Conservation (phyloP, 2,888 invertebrate genomes). For the Eledona agricola region DNA sequence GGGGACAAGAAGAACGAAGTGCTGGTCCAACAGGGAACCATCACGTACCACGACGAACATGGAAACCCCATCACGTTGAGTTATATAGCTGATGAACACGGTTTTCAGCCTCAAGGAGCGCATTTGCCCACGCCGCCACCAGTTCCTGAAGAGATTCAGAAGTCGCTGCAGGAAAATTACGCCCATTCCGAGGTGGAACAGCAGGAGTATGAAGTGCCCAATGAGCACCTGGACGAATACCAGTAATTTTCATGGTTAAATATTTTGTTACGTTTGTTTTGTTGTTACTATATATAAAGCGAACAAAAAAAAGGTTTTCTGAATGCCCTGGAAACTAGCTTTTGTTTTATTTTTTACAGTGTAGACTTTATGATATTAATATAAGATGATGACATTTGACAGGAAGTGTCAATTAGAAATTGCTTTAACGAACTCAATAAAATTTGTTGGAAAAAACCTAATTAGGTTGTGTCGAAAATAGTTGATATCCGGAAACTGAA, state of each 20-base stretch:
- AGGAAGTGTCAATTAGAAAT: too few species aligned
- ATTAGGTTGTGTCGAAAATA: too few species aligned
- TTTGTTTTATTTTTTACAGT: too few species aligned
- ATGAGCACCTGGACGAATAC: slow-evolving; percentile 6
- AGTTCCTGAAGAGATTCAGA: slow-evolving; percentile 76
- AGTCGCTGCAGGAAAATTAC: slow-evolving; percentile 66
- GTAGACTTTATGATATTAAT: too few species aligned
- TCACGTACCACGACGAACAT: slow-evolving; percentile 77
- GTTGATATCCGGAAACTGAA: too few species aligned
- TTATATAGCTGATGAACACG: slow-evolving; percentile 79
- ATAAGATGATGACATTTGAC: too few species aligned
- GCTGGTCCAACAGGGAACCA: slow-evolving; percentile 75
- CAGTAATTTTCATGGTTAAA: slow-evolving; percentile 18
- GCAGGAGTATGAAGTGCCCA: slow-evolving; percentile 9
- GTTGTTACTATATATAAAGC: too few species aligned
- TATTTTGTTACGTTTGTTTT: slow-evolving; percentile 10
- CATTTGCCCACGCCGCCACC: slow-evolving; percentile 86
- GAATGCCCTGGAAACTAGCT: too few species aligned
- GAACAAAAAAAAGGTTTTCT: slow-evolving; percentile 3
- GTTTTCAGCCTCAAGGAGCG: slow-evolving; percentile 69
- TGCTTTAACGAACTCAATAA: too few species aligned
- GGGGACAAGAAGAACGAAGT: slow-evolving; percentile 72
- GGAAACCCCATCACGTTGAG: slow-evolving; percentile 71
- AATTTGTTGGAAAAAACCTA: too few species aligned
- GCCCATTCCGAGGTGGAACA: slow-evolving; percentile 31